Percentiles rank a stretch among this genome's conserved stretches.
These are phyloP conservation scores for Styela clava DNA, from an alignment of 23 tunicate genomes.

Conservation along the genomic window DNA sequence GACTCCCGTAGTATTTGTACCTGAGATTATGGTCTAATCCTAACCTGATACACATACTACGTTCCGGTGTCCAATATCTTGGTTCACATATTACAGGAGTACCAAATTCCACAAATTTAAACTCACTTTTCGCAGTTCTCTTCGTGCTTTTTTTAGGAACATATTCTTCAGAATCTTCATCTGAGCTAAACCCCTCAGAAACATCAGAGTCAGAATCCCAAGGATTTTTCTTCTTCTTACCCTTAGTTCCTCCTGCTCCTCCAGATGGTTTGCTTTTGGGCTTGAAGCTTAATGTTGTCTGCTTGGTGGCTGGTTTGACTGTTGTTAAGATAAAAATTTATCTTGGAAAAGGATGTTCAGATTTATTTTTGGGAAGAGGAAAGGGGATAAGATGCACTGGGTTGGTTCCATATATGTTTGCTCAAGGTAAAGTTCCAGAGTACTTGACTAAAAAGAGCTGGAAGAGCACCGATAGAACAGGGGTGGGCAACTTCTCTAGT, in stretches of 20 bases:
- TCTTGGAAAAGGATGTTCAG: not conserved
- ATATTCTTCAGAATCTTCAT: not conserved
- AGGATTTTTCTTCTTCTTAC: slow-evolving; percentile 50
- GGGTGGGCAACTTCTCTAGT: too few species aligned
- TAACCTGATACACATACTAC: too few species aligned
- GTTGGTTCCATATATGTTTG: not conserved
- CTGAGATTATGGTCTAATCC: too few species aligned
- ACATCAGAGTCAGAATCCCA: slow-evolving; percentile 72
- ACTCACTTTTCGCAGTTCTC: too few species aligned
- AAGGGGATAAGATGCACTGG: not conserved
- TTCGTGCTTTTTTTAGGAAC: not conserved
- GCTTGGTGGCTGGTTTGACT: slow-evolving; percentile 28
- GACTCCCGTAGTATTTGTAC: too few species aligned
- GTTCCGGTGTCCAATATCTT: too few species aligned
- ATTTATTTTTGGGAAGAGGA: not conserved
- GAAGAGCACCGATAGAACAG: too few species aligned
- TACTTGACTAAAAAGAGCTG: too few species aligned
- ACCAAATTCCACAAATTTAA: too few species aligned
- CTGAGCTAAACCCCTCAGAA: not conserved
- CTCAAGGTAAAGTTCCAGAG: not conserved
- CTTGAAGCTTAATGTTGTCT: slow-evolving; percentile 37
- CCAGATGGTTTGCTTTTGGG: slow-evolving; percentile 9
- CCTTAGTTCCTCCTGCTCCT: not conserved
- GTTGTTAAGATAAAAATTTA: not conserved
- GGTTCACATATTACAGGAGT: too few species aligned